These are phyloP conservation scores for Phasianus colchicus DNA, from an alignment of 2,113 vertebrate genomes.

Conservation along the genomic window DNA sequence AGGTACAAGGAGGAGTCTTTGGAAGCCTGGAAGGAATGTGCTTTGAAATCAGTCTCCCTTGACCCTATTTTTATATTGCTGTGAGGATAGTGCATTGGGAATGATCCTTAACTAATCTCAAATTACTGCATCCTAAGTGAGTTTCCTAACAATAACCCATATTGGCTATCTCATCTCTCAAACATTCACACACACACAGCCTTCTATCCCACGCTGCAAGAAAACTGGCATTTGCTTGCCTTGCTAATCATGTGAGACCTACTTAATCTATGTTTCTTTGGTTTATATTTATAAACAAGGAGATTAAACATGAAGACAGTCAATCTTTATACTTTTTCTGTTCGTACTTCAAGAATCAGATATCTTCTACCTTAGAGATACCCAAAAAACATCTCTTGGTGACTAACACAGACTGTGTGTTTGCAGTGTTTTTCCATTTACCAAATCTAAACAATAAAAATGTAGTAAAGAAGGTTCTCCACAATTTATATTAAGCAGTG, in stretches of 20 bases:
- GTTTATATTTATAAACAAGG: not conserved
- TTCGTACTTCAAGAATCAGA: not conserved
- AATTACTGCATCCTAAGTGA: not conserved
- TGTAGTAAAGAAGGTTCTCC: not conserved
- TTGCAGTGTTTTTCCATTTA: not conserved
- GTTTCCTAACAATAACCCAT: not conserved
- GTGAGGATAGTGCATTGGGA: not conserved
- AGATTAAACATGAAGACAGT: not conserved
- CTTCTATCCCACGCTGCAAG: not conserved
- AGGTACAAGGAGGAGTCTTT: not conserved
- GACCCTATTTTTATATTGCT: not conserved
- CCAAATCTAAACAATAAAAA: conserved; percentile 26
- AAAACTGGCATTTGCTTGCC: not conserved
- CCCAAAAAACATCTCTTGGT: not conserved
- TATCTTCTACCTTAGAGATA: not conserved
- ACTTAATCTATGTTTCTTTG: not conserved
- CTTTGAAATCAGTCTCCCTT: not conserved
- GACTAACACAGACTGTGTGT: not conserved
- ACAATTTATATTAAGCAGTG: not conserved
- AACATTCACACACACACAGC: not conserved
- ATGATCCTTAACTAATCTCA: not conserved
- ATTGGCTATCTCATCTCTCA: not conserved
- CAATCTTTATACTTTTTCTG: not conserved
- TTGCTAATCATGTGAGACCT: not conserved
- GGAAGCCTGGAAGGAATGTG: not conserved